Evolutionary conservation across 2,113 vertebrate species (phyloP), one percentile per base, ranked within the genome.

Genomic region (Zingel zingel): DNA sequence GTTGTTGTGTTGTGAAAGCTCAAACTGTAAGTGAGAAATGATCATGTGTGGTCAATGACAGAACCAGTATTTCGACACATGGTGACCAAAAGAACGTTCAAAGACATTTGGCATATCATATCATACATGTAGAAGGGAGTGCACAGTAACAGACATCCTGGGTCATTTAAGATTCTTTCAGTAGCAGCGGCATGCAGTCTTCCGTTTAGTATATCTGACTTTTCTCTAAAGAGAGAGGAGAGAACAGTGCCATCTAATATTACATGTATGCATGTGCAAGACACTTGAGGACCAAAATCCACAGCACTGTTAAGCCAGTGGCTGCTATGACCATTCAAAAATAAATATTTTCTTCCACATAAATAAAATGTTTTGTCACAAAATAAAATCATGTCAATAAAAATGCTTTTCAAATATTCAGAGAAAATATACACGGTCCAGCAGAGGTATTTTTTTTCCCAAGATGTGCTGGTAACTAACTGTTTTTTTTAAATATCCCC

Each of bases 71-170:
- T 27, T 73, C 23, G 51, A 68, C 43, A 50, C 33, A 51, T 19
- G 61, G 57, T 33, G 33, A 23, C 8, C 12, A 74, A 66, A 57
- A 36, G 14, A 57, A 43, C 23, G 70, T 48, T 66, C 23, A 50
- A 88, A 69, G 77, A 89, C 50, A 73, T 87, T 75, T 84, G 73
- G 74, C 80, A 84, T 43, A 64, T 9, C 10, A 23, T 12, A 79
- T 9, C 10, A 23, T 12, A 79, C 47, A 85, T 9, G 79, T 45
- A 56, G 77, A 43, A 85, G 61, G 39, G 30, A 48, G 53, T 53
- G 33, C 18, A 36, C 11, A 2, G 33, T 30, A 61, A 25, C n/a
- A 76, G 56, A 77, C 77, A 45, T 54, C 39, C 18, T 0, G 1
- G 18, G 23, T 45, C 27, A 69, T 61, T 57, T 36, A 48, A 39